phyloP scores from a whole-genome alignment of 2,113 vertebrate species.

The Nycticryphes semicollaris region DNA sequence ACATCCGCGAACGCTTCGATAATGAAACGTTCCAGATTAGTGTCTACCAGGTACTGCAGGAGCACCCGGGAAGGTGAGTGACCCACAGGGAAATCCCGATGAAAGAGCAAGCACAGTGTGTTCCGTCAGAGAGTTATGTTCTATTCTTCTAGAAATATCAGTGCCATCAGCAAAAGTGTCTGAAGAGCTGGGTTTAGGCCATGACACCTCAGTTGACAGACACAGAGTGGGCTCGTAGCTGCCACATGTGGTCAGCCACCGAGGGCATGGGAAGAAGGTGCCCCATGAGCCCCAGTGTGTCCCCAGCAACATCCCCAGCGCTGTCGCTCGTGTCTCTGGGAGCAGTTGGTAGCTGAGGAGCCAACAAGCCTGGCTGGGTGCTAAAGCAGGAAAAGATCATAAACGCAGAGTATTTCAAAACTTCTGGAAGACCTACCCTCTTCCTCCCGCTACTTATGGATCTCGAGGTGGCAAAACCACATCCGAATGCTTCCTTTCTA shows the following conservation, averaged over 20 bases:
- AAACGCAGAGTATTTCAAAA: background rate
- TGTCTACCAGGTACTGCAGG: conserved; percentile 90
- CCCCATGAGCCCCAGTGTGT: rapidly evolving
- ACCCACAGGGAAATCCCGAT: rapidly evolving
- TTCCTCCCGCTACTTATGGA: background rate
- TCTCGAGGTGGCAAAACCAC: conserved; percentile 22
- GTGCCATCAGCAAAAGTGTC: background rate
- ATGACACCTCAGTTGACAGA: rapidly evolving
- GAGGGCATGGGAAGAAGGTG: rapidly evolving
- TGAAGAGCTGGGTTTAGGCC: background rate
- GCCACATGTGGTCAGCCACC: rapidly evolving
- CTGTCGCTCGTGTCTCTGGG: background rate
- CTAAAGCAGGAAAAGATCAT: background rate
- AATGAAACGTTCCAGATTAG: conserved; percentile 91
- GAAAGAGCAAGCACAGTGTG: background rate
- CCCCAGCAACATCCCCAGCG: background rate
- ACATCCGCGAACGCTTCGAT: conserved; percentile 81
- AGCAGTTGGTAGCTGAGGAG: background rate
- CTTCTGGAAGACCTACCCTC: background rate
- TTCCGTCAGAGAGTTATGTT: background rate
- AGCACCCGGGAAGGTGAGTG: conserved; percentile 82
- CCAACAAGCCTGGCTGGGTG: background rate
- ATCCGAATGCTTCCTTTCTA: conserved; percentile 11
- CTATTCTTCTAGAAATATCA: rapidly evolving
- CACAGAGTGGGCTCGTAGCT: background rate